Percentiles rank a stretch among this genome's conserved stretches.
Conservation (phyloP, 2,113 vertebrate genomes). For the Lasiurus borealis region DNA sequence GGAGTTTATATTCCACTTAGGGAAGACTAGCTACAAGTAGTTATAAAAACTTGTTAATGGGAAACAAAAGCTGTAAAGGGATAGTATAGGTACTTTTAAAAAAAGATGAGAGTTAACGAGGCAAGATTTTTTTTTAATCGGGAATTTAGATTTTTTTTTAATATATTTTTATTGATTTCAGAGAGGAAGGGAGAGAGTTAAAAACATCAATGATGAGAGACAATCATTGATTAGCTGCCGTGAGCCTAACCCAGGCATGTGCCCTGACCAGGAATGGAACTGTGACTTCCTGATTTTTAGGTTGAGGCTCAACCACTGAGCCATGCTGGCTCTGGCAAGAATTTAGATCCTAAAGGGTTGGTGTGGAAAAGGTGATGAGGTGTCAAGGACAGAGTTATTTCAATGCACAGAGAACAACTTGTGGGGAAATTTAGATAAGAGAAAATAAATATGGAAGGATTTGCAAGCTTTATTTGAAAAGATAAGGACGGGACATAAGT, state of each 20-base stretch:
- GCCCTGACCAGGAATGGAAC: no score
- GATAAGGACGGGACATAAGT: background rate
- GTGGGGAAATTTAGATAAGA: background rate
- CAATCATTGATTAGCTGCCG: no score
- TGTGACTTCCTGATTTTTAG: no score
- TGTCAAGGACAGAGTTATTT: slow-evolving; percentile 16
- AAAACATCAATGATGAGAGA: no score
- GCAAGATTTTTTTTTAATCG: no score
- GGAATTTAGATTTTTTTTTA: background rate
- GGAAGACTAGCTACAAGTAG: background rate
- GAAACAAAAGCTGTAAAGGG: slow-evolving; percentile 16
- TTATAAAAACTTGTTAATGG: slow-evolving; percentile 5
- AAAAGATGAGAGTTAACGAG: background rate
- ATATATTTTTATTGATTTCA: background rate
- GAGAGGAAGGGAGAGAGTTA: no score
- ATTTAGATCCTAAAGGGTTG: background rate
- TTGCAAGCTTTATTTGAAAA: slow-evolving; percentile 50
- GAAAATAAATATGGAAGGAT: slow-evolving; percentile 44
- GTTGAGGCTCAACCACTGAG: no score
- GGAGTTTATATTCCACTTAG: background rate
- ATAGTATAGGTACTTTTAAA: background rate
- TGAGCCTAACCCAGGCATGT: no score
- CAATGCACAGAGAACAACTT: background rate
- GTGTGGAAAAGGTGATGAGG: background rate
- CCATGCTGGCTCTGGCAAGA: no score